Evolutionary conservation across 2,888 invertebrate genomes (phyloP).

Genomic region (Drosophila mayaguana): DNA sequence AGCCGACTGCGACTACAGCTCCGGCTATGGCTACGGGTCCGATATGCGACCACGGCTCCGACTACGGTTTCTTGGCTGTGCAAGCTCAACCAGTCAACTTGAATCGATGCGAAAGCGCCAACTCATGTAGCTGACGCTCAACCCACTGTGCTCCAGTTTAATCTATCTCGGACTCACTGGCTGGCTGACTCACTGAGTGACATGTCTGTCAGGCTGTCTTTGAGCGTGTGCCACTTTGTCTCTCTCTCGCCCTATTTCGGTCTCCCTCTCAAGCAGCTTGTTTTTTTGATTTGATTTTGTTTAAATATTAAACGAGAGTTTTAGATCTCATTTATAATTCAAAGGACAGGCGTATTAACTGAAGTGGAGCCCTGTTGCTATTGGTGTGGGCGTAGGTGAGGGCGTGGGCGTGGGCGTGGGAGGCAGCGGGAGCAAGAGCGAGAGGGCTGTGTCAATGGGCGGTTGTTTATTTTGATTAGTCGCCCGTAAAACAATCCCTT

Average conservation of each 20-base stretch:
- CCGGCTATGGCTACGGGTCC: background rate
- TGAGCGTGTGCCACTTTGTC: slow-evolving; percentile 1
- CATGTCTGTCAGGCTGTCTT: slow-evolving; percentile 42
- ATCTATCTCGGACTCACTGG: slow-evolving; percentile 22
- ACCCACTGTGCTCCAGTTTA: slow-evolving; percentile 26
- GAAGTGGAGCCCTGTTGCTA: background rate
- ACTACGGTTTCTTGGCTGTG: slow-evolving; percentile 1
- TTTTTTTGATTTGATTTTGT: slow-evolving; percentile 74
- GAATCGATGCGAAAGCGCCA: slow-evolving; percentile 67
- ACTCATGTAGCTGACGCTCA: slow-evolving; percentile 35
- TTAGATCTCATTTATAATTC: slow-evolving; percentile 78
- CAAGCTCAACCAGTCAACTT: slow-evolving; percentile 41
- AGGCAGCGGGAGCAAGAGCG: slow-evolving; percentile 13
- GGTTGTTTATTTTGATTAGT: slow-evolving; percentile 73
- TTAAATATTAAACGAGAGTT: slow-evolving; percentile 79
- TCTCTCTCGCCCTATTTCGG: background rate
- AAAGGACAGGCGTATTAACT: slow-evolving; percentile 36
- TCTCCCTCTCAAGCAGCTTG: slow-evolving; percentile 12
- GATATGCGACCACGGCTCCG: background rate
- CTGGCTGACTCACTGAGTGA: slow-evolving; percentile 39
- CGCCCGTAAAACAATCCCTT: slow-evolving; percentile 74
- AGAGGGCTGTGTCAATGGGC: slow-evolving; percentile 1
- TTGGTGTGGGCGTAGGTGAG: background rate
- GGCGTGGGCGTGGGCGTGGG: background rate
- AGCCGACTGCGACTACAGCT: slow-evolving; percentile 9